Conservation (phyloP, 2,113 vertebrate species). For the Erpornis zantholeuca region DNA sequence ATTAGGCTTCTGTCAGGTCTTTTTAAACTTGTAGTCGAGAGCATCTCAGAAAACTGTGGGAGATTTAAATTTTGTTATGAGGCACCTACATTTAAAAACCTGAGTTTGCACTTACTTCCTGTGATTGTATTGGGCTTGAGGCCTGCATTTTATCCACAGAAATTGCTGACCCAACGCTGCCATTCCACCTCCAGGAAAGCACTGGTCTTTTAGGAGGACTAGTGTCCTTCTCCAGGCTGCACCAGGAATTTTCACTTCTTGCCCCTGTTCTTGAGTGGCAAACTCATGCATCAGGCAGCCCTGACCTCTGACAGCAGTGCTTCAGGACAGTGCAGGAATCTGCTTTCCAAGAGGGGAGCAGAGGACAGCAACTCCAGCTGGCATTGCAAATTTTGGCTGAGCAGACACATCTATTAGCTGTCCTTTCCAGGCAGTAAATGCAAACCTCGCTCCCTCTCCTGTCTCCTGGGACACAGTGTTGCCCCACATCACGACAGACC, state of each 20-base stretch:
- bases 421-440: background rate
- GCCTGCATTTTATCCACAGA: background rate
- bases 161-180: background rate
- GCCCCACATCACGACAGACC: background rate
- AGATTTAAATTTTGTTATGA: background rate
- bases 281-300: fast-evolving
- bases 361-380: background rate
- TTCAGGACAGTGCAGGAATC: background rate
- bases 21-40: background rate
- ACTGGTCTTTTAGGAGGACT: background rate
- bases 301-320: background rate
- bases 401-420: background rate
- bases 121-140: background rate
- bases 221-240: fast-evolving
- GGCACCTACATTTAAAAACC: background rate
- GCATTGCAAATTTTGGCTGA: background rate
- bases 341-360: background rate
- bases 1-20: background rate
- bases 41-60: background rate
- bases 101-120: background rate
- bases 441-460: background rate
- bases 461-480: background rate
- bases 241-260: background rate
- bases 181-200: background rate
- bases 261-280: fast-evolving